Base-by-base conservation (phyloP, 2,797 vertebrate species). In the Pseudomugil gertrudae region DNA sequence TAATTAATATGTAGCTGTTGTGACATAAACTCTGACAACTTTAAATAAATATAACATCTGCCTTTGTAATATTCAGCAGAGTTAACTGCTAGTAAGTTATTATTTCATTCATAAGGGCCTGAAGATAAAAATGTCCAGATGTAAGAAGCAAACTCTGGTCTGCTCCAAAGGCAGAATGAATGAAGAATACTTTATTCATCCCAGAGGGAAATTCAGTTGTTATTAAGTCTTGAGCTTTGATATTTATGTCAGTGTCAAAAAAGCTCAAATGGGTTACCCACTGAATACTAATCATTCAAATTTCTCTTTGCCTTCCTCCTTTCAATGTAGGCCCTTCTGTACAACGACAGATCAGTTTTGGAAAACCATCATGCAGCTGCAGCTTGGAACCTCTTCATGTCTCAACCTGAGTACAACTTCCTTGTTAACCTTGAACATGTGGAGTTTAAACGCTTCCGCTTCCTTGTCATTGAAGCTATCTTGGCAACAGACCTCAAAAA, bases 341-440 rank as follows among this genome's bases (percentile, higher is more conserved):
- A 99, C 84, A 99, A 99, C 0, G 98, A 99, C 82, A 97, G 98
- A 2, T 99, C 98, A 0, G 97, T 99, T 64, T 85, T 99, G 91
- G 98, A 99, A 90, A 99, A 99, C 77, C 98, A 99, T 69, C 98
- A 99, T 0, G 97, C 98, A 0, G 97, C 98, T 29, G 95, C 98
- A 8, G 98, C 97, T 0, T 99, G 98, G 98, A 98, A 95, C 84
- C 96, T 99, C 66, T 98, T 99, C 90, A 96, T 99, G 95, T 99
- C 98, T 0, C 91, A 93, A 70, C 95, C 97, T 0, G 97, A 99
- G 84, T 99, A 95, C 79, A 99, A 98, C 91, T 99, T 99, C 87
- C 89, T 99, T 74, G 89, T 92, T 72, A 96, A 96, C 85, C 95
- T 99, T 1, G 96, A 98, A 78, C 96, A 99, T 0, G 95, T 98